Conservation (phyloP, 2,797 vertebrate species). For the Coluber constrictor region DNA sequence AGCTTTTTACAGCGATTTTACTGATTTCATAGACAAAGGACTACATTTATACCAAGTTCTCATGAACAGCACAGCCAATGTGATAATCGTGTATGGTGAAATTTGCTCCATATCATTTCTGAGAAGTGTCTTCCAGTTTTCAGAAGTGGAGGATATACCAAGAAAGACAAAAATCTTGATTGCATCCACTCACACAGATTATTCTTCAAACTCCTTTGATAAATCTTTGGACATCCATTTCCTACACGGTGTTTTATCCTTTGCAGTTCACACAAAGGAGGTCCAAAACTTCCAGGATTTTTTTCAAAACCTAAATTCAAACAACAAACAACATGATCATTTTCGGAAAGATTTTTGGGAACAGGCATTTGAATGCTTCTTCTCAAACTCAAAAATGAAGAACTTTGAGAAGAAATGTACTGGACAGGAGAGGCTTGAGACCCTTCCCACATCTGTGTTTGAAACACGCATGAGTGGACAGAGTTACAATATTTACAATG, state of each 20-base stretch:
- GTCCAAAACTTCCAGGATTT: not conserved
- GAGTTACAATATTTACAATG: conserved; percentile 2
- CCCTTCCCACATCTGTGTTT: not conserved
- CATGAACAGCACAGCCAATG: not conserved
- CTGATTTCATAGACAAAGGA: not conserved
- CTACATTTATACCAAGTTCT: not conserved
- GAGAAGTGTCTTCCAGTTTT: not conserved
- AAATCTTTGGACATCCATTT: not conserved
- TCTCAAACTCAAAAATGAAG: fast-evolving
- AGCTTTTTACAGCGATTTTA: not conserved
- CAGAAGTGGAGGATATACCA: not conserved
- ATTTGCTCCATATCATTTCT: not conserved
- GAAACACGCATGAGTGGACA: not conserved
- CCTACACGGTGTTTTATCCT: not conserved
- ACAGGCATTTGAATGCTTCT: not conserved
- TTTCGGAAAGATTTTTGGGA: not conserved
- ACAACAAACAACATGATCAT: not conserved
- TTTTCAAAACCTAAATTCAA: not conserved
- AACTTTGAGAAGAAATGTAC: not conserved
- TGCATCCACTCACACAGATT: not conserved
- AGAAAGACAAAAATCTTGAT: not conserved
- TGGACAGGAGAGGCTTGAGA: not conserved
- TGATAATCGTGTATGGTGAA: not conserved
- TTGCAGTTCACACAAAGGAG: not conserved
- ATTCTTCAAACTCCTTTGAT: not conserved